Evolutionary conservation across 2,888 invertebrate genomes (phyloP).

Genomic region (Deilephila porcellus): DNA sequence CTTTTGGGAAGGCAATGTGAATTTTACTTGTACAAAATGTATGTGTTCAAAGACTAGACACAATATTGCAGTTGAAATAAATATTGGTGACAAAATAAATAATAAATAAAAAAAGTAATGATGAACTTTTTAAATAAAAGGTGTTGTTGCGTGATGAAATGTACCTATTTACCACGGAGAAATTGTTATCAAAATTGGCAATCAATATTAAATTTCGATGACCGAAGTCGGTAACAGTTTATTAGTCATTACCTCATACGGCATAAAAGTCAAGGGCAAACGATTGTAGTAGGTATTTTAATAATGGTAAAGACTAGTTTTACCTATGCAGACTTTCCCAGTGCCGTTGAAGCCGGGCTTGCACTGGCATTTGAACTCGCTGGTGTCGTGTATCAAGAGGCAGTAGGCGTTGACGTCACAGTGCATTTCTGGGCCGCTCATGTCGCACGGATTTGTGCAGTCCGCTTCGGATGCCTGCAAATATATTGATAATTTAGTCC

Average conservation of each 20-base stretch:
- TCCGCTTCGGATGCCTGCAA: constrained; percentile 90
- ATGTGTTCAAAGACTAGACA: no score
- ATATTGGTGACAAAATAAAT: background rate
- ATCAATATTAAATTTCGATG: no score
- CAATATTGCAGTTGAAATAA: background rate
- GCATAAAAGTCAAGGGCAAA: no score
- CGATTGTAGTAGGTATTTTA: background rate
- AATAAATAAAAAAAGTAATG: background rate
- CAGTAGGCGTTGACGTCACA: constrained; percentile 96
- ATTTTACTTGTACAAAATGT: background rate
- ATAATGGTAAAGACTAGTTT: background rate
- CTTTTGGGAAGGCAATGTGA: background rate
- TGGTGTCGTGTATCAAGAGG: constrained; percentile 91
- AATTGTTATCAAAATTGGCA: no score
- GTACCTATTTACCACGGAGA: no score
- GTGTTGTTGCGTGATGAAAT: no score
- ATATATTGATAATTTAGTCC: background rate
- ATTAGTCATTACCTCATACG: no score
- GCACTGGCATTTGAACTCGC: constrained; percentile 95
- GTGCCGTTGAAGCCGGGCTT: constrained; percentile 97
- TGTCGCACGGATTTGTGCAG: constrained; percentile 96
- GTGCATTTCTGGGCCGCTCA: constrained; percentile 91
- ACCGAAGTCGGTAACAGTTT: no score
- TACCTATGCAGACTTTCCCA: constrained; percentile 90
- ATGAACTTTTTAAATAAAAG: no score